Evolutionary conservation across 2,113 vertebrate species (phyloP).

Genomic region (Paramormyrops kingsleyae): DNA sequence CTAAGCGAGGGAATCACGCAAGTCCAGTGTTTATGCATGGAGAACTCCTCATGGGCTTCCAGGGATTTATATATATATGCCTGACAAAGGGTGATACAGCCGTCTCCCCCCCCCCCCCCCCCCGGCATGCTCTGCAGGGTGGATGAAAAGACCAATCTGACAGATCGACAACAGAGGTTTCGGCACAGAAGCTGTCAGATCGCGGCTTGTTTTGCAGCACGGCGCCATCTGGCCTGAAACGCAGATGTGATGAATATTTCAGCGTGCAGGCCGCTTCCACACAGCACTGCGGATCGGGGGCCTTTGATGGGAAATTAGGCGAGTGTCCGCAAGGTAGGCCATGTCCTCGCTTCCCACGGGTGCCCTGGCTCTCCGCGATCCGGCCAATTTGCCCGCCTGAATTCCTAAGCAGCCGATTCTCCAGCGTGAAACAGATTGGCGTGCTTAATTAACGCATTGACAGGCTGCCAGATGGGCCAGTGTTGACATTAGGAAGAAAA

Average conservation of each 20-base stretch:
- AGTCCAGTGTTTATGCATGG: not conserved
- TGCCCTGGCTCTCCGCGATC: not conserved
- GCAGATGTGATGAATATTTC: not conserved
- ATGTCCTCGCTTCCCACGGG: not conserved
- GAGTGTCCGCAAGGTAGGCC: not conserved
- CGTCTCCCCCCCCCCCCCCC: too few relatives aligned
- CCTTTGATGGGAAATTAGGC: constrained; percentile 17
- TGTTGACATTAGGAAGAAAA: not conserved
- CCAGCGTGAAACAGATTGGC: not conserved
- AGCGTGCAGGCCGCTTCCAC: not conserved
- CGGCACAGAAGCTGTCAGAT: not conserved
- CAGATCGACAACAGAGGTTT: not conserved
- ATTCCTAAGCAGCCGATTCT: not conserved
- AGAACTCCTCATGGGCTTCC: not conserved
- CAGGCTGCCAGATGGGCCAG: not conserved
- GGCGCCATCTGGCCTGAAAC: not conserved
- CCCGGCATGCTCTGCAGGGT: not conserved
- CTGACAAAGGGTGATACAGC: too few relatives aligned
- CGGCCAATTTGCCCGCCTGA: not conserved
- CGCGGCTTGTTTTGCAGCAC: not conserved
- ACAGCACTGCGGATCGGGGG: not conserved
- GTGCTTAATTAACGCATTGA: constrained; percentile 5
- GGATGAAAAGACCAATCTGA: constrained; percentile 3
- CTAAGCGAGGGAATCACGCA: not conserved
- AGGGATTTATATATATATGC: not conserved